Evolutionary conservation across 1,140 invertebrate species (phyloP).

Genomic region (Lerema accius): DNA sequence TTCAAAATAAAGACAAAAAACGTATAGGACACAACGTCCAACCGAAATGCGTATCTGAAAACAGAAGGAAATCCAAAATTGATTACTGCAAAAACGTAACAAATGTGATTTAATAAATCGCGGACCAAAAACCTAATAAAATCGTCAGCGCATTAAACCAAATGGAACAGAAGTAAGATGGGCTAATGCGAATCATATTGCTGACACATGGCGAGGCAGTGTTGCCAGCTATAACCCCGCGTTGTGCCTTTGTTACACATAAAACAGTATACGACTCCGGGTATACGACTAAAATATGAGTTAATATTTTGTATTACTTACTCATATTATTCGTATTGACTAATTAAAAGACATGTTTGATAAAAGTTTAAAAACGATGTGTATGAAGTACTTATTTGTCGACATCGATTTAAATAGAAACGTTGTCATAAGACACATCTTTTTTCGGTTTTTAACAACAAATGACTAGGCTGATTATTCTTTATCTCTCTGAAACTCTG

Average conservation of each 20-base stretch:
- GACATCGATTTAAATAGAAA: no score
- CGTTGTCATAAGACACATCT: no score
- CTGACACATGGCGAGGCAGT: constrained; percentile 10
- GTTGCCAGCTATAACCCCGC: neutral
- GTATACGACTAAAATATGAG: neutral
- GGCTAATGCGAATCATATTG: constrained; percentile 10
- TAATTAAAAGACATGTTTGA: no score
- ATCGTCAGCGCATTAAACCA: constrained; percentile 5
- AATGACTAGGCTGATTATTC: no score
- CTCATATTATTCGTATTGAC: no score
- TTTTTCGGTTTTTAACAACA: no score
- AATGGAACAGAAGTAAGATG: constrained; percentile 10
- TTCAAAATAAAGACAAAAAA: neutral
- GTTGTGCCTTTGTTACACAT: constrained; percentile 9
- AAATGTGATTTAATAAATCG: constrained; percentile 1
- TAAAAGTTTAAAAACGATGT: no score
- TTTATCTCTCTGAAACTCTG: no score
- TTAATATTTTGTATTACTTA: neutral
- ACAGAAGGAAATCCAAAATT: neutral
- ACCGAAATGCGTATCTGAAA: no score
- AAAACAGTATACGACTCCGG: neutral
- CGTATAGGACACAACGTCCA: no score
- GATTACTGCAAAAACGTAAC: neutral
- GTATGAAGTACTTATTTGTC: no score
- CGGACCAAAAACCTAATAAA: constrained; percentile 1